These are phyloP conservation scores for Sardinella longiceps DNA, from an alignment of 2,797 vertebrate genomes.

Conservation along the genomic window DNA sequence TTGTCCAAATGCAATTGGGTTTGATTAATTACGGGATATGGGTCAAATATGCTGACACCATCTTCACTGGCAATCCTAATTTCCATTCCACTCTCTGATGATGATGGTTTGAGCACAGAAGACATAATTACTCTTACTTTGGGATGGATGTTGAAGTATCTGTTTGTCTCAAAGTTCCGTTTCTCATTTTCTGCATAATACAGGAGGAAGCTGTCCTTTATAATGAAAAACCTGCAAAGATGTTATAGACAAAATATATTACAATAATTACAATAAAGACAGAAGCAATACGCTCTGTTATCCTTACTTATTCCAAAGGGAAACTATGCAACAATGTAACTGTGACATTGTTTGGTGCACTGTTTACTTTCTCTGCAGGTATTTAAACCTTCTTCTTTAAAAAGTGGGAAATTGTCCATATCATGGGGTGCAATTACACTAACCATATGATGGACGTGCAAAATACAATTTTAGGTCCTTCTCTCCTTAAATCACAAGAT, in stretches of 20 bases:
- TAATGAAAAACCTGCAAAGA: conserved; percentile 87
- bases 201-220: conserved; percentile 97
- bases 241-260: neutral
- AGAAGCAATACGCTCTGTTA: neutral
- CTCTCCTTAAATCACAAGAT: neutral
- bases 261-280: too few relatives aligned
- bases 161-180: conserved; percentile 91
- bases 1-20: conserved; percentile 15
- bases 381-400: neutral
- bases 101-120: neutral
- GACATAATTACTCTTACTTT: conserved; percentile 80
- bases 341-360: neutral
- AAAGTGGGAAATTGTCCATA: neutral
- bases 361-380: too few relatives aligned
- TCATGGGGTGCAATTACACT: neutral
- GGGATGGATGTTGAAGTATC: conserved; percentile 95
- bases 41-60: neutral
- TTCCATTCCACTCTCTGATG: neutral
- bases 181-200: conserved; percentile 95
- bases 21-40: conserved; percentile 21
- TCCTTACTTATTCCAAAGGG: neutral
- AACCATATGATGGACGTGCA: neutral
- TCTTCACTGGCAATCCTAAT: neutral
- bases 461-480: neutral
- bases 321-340: neutral